Evolutionary conservation across 2,113 vertebrate genomes (phyloP).

Genomic region (Tychaedon coryphoeus): DNA sequence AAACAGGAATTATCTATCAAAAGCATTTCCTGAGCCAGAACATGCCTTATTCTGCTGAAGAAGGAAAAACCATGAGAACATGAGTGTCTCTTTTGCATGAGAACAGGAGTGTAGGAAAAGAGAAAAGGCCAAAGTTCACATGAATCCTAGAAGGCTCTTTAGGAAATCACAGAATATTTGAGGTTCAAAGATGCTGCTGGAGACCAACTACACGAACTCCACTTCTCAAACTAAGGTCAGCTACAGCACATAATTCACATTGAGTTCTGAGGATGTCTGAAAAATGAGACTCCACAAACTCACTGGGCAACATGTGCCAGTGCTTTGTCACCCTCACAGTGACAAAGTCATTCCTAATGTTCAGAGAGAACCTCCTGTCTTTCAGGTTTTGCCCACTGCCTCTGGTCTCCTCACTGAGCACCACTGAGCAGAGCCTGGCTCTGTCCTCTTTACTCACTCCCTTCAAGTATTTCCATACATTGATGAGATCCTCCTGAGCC

Average conservation of each 20-base stretch:
- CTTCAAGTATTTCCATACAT: neutral
- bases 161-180: neutral
- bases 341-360: neutral
- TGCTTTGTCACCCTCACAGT: neutral
- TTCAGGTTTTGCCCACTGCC: neutral
- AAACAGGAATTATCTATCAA: neutral
- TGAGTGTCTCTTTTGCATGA: neutral
- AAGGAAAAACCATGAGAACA: neutral
- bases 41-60: neutral
- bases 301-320: neutral
- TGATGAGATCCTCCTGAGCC: neutral
- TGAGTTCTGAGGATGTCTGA: neutral
- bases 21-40: neutral
- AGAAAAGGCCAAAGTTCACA: neutral
- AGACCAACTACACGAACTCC: neutral
- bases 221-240: neutral
- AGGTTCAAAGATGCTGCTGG: neutral
- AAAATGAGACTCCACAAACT: neutral
- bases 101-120: neutral
- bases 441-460: accelerated
- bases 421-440: neutral
- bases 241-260: neutral
- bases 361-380: neutral
- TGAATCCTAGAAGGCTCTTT: neutral
- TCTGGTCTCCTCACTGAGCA: neutral